Evolutionary conservation across 35 echinoderm and acorn worm species (phyloP), one percentile per base, ranked within the genome.

Genomic region (Heliocidaris erythrogramma): DNA sequence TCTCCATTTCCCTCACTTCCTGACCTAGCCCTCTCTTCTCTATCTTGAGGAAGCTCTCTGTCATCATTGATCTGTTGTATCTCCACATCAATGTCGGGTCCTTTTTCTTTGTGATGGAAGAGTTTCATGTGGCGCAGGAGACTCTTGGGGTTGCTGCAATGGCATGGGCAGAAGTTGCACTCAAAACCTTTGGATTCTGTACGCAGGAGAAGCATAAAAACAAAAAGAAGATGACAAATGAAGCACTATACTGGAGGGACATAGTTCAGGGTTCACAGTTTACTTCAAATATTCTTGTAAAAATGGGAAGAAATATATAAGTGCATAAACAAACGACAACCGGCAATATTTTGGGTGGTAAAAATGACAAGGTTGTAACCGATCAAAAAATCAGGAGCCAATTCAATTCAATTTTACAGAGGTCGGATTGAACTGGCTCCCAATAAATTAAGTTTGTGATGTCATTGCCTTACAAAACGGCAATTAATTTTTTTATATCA

Each of bases 101-200:
- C 29, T 13, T 92, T 92, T 13, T 92, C 91, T 59, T 49, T 92
- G 47, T 92, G 48, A 42, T 92, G 91, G 11, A 52, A 49, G 21
- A 92, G 49, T 13, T 92, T 92, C 4, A 92, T 92, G 48, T 92
- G 91, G 11, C 91, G 31, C 91, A 92, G 49, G 31, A 92, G 29
- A n/a, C 91, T 92, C 91, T 92, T 92, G 10, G 91, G 10, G 48
- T 59, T 92, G 50, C 48, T 92, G 91, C 49, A 92, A 13, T 59
- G 91, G 24, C 91, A 92, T 59, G 47, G 47, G 50, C 91, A 92
- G 49, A 52, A 49, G 48, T 2, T 92, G 48, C 91, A 92, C 49
- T 92, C 91, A 59, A 92, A 92, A 59, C 49, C 48, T 30, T 92
- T 49, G 17, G 91, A 48, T n/a, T 92, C 91, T 92, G 91, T 52